These are phyloP conservation scores for Triops longicaudatus DNA, from an alignment of 1,140 invertebrate genomes.

Conservation along the genomic window DNA sequence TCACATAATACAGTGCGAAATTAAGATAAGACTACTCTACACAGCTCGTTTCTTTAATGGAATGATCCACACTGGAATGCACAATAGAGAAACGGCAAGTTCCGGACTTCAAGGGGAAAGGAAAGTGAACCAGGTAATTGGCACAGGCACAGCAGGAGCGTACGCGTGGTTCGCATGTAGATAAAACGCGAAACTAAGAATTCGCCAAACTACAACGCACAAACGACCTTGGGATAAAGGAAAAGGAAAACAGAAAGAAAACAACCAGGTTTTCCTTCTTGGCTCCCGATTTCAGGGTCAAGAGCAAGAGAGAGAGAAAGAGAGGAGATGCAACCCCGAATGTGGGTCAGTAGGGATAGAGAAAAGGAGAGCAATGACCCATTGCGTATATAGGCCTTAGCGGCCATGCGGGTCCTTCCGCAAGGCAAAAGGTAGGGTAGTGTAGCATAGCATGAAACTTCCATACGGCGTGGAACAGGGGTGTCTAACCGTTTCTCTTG, in stretches of 20 bases:
- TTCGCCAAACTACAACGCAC: background rate
- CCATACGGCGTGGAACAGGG: too few species aligned
- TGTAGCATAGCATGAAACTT: too few species aligned
- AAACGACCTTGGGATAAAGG: background rate
- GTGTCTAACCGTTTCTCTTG: too few species aligned
- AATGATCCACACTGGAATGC: too few species aligned
- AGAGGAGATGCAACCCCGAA: background rate
- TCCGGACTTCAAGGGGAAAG: too few species aligned
- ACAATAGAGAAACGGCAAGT: too few species aligned
- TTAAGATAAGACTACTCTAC: too few species aligned
- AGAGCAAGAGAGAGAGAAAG: background rate
- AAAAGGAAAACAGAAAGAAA: background rate
- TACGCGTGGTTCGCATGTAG: background rate
- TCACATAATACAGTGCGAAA: too few species aligned
- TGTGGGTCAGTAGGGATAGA: background rate
- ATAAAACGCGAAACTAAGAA: slow-evolving; percentile 3
- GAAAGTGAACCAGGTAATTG: background rate
- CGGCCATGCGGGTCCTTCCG: background rate
- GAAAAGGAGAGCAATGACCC: slow-evolving; percentile 9
- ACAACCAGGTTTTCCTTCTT: background rate
- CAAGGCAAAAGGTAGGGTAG: background rate
- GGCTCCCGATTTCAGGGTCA: background rate
- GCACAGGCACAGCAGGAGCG: background rate
- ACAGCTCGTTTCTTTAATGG: too few species aligned
- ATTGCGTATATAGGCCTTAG: background rate